These are phyloP conservation scores for Dermatemys mawii DNA, from an alignment of 2,113 vertebrate species.

Conservation along the genomic window DNA sequence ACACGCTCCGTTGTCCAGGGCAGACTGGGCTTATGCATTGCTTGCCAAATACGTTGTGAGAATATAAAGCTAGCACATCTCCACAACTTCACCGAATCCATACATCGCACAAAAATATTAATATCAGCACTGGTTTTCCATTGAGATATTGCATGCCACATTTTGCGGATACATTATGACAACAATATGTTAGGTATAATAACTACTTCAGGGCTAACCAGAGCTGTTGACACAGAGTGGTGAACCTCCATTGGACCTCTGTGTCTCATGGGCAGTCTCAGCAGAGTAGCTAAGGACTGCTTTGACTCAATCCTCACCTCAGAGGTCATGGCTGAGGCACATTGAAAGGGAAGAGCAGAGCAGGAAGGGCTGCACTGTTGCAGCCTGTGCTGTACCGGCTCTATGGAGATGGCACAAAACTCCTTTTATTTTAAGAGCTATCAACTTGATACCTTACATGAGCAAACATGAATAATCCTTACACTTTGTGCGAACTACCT, in stretches of 20 bases:
- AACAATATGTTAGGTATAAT: neutral
- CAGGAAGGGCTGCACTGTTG: neutral
- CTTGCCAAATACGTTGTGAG: neutral
- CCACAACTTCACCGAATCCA: neutral
- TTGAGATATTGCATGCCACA: neutral
- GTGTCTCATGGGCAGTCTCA: neutral
- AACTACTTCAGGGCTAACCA: neutral
- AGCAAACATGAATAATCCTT: neutral
- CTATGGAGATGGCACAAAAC: neutral
- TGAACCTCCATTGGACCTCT: neutral
- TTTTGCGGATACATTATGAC: neutral
- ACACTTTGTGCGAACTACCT: neutral
- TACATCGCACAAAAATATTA: neutral
- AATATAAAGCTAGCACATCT: neutral
- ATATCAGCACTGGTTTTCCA: neutral
- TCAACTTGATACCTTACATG: neutral
- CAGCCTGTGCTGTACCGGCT: neutral
- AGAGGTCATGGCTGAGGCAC: fast-evolving
- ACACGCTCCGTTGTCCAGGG: neutral
- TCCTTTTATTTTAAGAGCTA: neutral
- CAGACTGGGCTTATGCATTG: neutral
- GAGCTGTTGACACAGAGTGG: neutral
- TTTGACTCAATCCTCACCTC: neutral
- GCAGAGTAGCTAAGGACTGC: neutral
- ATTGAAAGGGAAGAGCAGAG: neutral